Evolutionary conservation across 1,140 invertebrate genomes (phyloP).

Genomic region (Drosophila nannoptera): DNA sequence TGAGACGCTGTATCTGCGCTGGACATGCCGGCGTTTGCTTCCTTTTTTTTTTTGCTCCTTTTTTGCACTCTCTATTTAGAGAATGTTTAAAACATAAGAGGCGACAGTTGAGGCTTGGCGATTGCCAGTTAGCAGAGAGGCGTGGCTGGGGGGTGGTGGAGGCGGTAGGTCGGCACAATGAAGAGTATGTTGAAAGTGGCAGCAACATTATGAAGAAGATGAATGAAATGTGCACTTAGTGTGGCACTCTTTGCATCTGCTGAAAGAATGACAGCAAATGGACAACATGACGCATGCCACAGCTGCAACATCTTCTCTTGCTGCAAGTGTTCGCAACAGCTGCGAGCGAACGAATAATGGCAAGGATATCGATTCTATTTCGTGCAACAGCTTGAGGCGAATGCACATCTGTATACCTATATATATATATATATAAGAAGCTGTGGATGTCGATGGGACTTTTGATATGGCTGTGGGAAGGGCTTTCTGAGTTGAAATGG

Average conservation of each 20-base stretch:
- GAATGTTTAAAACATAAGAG: conserved; percentile 74
- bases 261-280: conserved; percentile 20
- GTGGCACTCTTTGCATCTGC: conserved; percentile 14
- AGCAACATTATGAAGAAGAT: conserved; percentile 36
- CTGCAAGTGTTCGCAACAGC: conserved; percentile 1
- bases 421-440: background rate
- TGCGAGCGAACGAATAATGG: background rate
- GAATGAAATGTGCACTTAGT: conserved; percentile 34
- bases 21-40: conserved; percentile 55
- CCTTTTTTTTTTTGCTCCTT: conserved; percentile 9
- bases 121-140: conserved; percentile 38
- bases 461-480: background rate
- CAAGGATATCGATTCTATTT: background rate
- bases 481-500: no score
- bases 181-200: conserved; percentile 32
- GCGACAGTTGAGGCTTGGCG: conserved; percentile 31
- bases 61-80: conserved; percentile 16
- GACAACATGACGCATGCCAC: conserved; percentile 20
- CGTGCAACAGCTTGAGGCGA: background rate
- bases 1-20: conserved; percentile 45
- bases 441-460: background rate
- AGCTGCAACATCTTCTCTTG: conserved; percentile 9
- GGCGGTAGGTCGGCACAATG: conserved; percentile 2
- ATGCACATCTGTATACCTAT: background rate
- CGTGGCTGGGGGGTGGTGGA: background rate